Conservation (phyloP, 1,140 invertebrate genomes). For the Hirudo medicinalis region DNA sequence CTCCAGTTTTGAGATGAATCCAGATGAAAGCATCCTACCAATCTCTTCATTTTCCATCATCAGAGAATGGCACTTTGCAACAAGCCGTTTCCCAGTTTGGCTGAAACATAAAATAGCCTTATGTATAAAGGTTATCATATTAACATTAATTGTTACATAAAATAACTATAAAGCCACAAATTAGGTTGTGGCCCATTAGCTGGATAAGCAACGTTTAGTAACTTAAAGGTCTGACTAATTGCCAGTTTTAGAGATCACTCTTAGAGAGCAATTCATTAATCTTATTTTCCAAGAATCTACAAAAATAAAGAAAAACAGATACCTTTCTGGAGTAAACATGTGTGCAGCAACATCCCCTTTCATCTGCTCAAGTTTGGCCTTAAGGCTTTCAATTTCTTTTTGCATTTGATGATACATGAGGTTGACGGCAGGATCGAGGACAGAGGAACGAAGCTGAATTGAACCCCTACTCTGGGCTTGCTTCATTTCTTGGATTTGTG, state of each 20-base stretch:
- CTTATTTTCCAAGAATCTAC: no score
- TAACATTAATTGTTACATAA: no score
- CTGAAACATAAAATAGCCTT: slow-evolving; percentile 25
- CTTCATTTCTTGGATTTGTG: slow-evolving; percentile 69
- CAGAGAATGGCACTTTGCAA: slow-evolving; percentile 89
- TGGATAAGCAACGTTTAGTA: no score
- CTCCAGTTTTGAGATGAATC: slow-evolving; percentile 83
- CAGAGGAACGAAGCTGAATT: slow-evolving; percentile 60
- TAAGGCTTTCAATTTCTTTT: slow-evolving; percentile 74
- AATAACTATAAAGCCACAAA: no score
- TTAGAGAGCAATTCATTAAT: no score
- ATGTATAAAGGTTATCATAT: no score
- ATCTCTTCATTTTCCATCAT: slow-evolving; percentile 96
- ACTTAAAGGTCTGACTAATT: no score
- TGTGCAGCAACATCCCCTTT: slow-evolving; percentile 93
- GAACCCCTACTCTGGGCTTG: slow-evolving; percentile 58
- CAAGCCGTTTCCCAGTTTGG: slow-evolving; percentile 85
- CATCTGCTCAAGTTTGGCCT: slow-evolving; percentile 82
- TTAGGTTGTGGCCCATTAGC: no score
- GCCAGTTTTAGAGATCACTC: no score
- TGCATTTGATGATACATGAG: slow-evolving; percentile 77
- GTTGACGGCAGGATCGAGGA: slow-evolving; percentile 90
- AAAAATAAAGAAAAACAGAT: no score
- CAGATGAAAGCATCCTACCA: slow-evolving; percentile 85
- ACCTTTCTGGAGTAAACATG: slow-evolving; percentile 97